Base-by-base conservation (phyloP, 2,797 vertebrate species). In the Tiaroga cobitis region DNA sequence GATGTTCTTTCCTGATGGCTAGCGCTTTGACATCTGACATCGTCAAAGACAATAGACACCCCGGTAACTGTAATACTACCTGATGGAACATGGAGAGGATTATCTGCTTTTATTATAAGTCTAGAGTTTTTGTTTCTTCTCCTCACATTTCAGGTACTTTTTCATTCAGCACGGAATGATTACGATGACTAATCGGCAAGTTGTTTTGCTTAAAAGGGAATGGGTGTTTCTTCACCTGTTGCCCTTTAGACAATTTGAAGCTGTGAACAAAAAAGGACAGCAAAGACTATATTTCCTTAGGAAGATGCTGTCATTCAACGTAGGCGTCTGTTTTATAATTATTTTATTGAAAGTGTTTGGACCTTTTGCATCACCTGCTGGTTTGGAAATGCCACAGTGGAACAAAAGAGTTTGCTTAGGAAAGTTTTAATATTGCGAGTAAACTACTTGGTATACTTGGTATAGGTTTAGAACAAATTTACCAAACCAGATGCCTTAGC, bases 1-100 rank as follows among this genome's bases (percentile, higher is more conserved):
- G 87, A 89, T 90, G 88, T 89, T 89, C 86, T 85, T 87, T 88
- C 84, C 87, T 90, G 87, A 86, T 89, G 84, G 84, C 84, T 83
- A 86, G 84, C 49, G 79, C 84, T 87, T 85, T 89, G 87, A 89
- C 87, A 85, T 89, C 84, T 85, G 86, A 89, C 89, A 89, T 90
- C 61, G 63, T 82, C 86, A 87, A 90, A 90, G 87, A 86, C 79
- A 87, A 84, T 69, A 85, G 87, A 90, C 81, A 87, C 81, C 84
- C 80, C 24, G 75, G 79, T 69, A 85, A 87, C 84, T 83, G 86
- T 83, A 87, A 77, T 68, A 82, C 76, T 89, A 82, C 87, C 87
- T 89, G 84, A 86, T 82, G 70, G 87, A 83, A 84, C 78, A 78
- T 63, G 9, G 73, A 85, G 77, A 78, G 82, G 84, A 85, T 82